phyloP scores from a whole-genome alignment of 2,797 vertebrate species.

The Champsocephalus esox region DNA sequence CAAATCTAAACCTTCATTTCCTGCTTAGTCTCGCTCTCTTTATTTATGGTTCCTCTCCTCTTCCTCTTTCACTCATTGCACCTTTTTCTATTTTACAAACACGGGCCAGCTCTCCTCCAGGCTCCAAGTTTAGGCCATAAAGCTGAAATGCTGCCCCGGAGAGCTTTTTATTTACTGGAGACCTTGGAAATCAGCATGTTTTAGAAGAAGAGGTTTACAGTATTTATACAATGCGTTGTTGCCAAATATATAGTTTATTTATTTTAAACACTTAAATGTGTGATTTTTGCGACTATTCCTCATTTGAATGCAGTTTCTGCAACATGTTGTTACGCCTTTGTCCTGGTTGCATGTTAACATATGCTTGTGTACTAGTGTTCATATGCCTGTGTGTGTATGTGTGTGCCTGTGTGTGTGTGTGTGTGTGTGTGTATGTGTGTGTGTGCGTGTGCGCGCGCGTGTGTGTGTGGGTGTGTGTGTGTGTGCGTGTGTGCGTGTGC shows the following conservation, averaged over 20 bases:
- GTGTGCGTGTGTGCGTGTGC: neutral
- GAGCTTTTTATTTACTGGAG: conserved; percentile 71
- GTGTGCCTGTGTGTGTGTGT: conserved; percentile 23
- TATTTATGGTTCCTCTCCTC: conserved; percentile 55
- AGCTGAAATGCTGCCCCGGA: conserved; percentile 60
- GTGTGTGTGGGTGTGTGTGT: neutral
- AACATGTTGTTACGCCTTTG: conserved; percentile 4
- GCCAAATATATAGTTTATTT: conserved; percentile 32
- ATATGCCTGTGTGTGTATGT: neutral
- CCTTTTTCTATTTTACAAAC: conserved; percentile 28
- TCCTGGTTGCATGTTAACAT: conserved; percentile 16
- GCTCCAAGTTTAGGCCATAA: conserved; percentile 60
- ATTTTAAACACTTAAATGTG: conserved; percentile 26
- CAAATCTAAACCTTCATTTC: conserved; percentile 68
- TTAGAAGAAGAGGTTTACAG: conserved; percentile 38
- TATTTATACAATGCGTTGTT: conserved; percentile 22
- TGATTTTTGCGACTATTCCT: conserved; percentile 23
- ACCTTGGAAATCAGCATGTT: conserved; percentile 70
- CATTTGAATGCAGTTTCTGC: neutral
- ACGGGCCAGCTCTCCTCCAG: conserved; percentile 44
- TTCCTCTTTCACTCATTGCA: conserved; percentile 36
- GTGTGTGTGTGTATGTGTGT: conserved; percentile 29
- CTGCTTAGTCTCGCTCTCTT: conserved; percentile 64
- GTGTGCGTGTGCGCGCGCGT: conserved; percentile 36
- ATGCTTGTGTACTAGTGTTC: conserved; percentile 21